Evolutionary conservation across 2,113 vertebrate genomes (phyloP).

Genomic region (Crotalus horridus): DNA sequence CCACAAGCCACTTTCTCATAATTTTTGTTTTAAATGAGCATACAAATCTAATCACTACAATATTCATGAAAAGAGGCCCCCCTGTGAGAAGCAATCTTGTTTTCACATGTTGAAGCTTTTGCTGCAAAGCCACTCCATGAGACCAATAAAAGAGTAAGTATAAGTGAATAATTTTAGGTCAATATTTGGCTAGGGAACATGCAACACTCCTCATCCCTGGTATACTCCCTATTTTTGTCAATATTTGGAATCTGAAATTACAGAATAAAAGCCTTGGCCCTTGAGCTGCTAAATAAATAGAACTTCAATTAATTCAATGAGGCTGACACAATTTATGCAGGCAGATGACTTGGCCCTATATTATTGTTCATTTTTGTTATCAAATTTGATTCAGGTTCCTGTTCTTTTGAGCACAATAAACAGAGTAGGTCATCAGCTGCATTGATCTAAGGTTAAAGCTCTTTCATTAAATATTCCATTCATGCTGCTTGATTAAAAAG

Average conservation of each 20-base stretch:
- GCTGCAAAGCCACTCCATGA: slow-evolving; percentile 27
- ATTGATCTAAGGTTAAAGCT: slow-evolving; percentile 54
- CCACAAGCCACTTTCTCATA: slow-evolving; percentile 41
- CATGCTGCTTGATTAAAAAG: slow-evolving; percentile 49
- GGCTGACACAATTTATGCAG: slow-evolving; percentile 8
- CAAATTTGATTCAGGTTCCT: slow-evolving; percentile 26
- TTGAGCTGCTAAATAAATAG: slow-evolving; percentile 21
- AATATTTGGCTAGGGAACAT: slow-evolving; percentile 12
- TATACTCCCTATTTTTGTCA: background rate
- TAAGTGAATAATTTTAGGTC: slow-evolving; percentile 57
- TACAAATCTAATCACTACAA: slow-evolving; percentile 52
- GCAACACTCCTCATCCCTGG: background rate
- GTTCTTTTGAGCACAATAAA: slow-evolving; percentile 47
- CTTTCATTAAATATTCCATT: slow-evolving; percentile 43
- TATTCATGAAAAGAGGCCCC: slow-evolving; percentile 57
- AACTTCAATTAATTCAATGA: slow-evolving; percentile 28
- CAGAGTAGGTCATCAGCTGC: slow-evolving; percentile 44
- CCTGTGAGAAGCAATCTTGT: slow-evolving; percentile 53
- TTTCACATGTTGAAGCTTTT: slow-evolving; percentile 56
- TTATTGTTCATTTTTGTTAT: slow-evolving; percentile 36
- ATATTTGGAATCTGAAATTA: slow-evolving; percentile 43
- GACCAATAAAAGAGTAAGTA: slow-evolving; percentile 56
- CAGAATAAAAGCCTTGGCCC: slow-evolving; percentile 10
- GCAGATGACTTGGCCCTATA: slow-evolving; percentile 31
- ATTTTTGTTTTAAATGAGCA: slow-evolving; percentile 5